phyloP scores from a whole-genome alignment of 2,797 vertebrate genomes.

The Scomberomorus guttatus region DNA sequence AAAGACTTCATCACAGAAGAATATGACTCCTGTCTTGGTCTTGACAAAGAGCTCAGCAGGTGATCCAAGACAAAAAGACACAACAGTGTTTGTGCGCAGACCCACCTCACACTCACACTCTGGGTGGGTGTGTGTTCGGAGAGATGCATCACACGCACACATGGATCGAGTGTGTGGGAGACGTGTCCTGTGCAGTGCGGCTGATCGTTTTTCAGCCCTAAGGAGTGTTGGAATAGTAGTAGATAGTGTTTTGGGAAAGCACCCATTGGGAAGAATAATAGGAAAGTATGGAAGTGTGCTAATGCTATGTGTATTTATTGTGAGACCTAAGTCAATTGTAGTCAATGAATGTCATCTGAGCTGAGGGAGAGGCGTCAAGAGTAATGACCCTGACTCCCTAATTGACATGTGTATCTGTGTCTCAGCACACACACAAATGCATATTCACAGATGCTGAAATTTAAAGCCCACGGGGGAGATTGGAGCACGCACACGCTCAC shows the following conservation, averaged over 20 bases:
- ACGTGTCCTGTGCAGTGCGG: slow-evolving; percentile 4
- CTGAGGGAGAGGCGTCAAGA: slow-evolving; percentile 14
- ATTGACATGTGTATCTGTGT: slow-evolving; percentile 42
- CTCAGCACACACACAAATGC: slow-evolving; percentile 8
- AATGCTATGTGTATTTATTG: slow-evolving; percentile 65
- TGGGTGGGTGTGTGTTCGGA: slow-evolving; percentile 21
- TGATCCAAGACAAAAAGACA: slow-evolving; percentile 48
- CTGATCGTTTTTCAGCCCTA: slow-evolving; percentile 61
- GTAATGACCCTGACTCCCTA: slow-evolving; percentile 47
- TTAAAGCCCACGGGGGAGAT: slow-evolving; percentile 24
- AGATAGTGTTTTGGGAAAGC: slow-evolving; percentile 66
- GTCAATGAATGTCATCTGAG: slow-evolving; percentile 49
- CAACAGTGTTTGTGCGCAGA: slow-evolving; percentile 23
- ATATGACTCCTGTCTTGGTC: slow-evolving; percentile 44
- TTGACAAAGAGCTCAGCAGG: slow-evolving; percentile 58
- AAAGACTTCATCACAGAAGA: slow-evolving; percentile 45
- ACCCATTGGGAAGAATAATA: slow-evolving; percentile 48
- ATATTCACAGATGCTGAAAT: slow-evolving; percentile 39
- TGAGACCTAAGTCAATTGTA: slow-evolving; percentile 53
- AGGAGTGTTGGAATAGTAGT: slow-evolving; percentile 48
- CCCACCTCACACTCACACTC: slow-evolving; percentile 20
- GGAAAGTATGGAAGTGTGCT: slow-evolving; percentile 37
- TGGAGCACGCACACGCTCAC: slow-evolving; percentile 28
- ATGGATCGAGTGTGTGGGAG: slow-evolving; percentile 24
- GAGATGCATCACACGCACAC: slow-evolving; percentile 16